These are phyloP conservation scores for Mactromeris polynyma DNA, from an alignment of 2,888 invertebrate species.

Conservation along the genomic window DNA sequence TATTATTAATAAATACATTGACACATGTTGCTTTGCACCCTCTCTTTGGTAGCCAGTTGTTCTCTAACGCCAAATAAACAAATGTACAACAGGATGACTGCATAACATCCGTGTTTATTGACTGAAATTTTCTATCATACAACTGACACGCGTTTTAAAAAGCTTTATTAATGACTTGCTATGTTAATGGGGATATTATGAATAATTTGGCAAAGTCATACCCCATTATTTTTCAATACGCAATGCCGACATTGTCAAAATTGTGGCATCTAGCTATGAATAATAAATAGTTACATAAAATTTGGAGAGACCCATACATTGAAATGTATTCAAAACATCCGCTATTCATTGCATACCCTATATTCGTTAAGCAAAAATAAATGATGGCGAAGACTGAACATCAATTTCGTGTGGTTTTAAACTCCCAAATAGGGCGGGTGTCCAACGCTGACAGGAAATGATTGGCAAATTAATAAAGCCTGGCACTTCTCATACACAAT, in stretches of 20 bases:
- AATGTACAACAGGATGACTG: not conserved
- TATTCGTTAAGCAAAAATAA: not conserved
- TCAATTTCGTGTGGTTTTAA: constrained; percentile 10
- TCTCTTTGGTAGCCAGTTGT: not conserved
- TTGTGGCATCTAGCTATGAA: constrained; percentile 55
- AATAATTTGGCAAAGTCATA: constrained; percentile 47
- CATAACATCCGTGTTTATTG: constrained; percentile 24
- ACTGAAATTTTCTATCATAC: constrained; percentile 9
- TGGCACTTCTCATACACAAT: constrained; percentile 37
- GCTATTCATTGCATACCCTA: not conserved
- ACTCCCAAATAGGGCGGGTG: not conserved
- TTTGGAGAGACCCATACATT: constrained; percentile 19
- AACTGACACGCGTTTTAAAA: constrained; percentile 8
- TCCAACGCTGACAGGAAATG: constrained; percentile 29
- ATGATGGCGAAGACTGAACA: not conserved
- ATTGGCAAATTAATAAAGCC: constrained; percentile 46
- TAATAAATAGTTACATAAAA: constrained; percentile 67
- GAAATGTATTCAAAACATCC: not conserved
- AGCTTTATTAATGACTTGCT: constrained; percentile 18
- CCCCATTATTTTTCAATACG: constrained; percentile 45
- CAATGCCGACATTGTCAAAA: constrained; percentile 45
- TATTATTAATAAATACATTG: not conserved
- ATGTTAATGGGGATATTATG: constrained; percentile 2
- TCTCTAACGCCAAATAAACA: not conserved
- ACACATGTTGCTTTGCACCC: not conserved